Conservation (phyloP, 2,113 vertebrate species). For the Cynocephalus volans region DNA sequence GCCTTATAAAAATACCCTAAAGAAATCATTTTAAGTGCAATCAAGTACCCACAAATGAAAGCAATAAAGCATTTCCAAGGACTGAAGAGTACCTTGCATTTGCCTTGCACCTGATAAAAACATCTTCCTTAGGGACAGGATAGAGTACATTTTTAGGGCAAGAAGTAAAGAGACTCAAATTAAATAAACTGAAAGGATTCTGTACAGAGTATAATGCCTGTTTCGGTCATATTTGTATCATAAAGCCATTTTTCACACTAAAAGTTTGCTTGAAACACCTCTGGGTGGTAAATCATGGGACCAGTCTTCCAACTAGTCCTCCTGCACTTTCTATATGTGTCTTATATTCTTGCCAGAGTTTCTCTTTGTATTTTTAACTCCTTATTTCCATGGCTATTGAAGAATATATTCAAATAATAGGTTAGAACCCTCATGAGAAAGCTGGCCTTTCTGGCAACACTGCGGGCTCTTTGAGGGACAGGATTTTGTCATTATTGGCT, state of each 20-base stretch:
- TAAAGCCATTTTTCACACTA: background rate
- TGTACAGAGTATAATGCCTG: background rate
- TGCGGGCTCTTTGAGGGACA: background rate
- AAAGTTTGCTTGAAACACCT: slow-evolving; percentile 27
- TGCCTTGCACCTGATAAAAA: slow-evolving; percentile 25
- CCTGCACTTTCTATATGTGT: background rate
- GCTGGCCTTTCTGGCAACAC: background rate
- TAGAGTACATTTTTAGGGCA: background rate
- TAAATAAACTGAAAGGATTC: background rate
- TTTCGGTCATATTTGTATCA: background rate
- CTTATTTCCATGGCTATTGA: background rate
- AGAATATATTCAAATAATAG: background rate
- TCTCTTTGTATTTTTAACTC: slow-evolving; percentile 32
- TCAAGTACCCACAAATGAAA: slow-evolving; percentile 50
- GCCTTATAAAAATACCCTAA: background rate
- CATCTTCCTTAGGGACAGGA: background rate
- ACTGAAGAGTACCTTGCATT: background rate
- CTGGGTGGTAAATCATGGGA: background rate
- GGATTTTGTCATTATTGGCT: background rate
- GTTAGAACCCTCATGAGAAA: background rate
- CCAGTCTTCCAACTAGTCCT: background rate
- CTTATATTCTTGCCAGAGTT: slow-evolving; percentile 20
- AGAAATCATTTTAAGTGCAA: background rate
- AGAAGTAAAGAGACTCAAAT: background rate
- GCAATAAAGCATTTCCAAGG: slow-evolving; percentile 21